Conservation (phyloP, 2,888 invertebrate species). For the Lottia gigantea region DNA sequence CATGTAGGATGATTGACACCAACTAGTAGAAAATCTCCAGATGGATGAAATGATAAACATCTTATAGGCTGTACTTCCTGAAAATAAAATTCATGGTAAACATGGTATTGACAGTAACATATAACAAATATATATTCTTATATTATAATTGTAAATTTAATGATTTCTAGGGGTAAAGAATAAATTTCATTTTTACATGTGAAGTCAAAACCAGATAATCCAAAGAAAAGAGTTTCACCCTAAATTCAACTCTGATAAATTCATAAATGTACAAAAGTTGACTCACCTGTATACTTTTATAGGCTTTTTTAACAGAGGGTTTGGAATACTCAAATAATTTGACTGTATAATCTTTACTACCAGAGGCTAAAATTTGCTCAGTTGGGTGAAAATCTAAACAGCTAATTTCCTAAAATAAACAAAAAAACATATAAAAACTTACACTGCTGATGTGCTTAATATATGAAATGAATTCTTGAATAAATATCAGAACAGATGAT, state of each 20-base stretch:
- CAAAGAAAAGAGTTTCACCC: too few relatives aligned
- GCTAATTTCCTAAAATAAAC: slow-evolving; percentile 82
- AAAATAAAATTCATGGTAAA: slow-evolving; percentile 14
- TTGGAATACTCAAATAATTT: slow-evolving; percentile 98
- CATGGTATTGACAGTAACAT: too few relatives aligned
- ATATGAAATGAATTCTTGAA: too few relatives aligned
- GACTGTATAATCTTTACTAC: slow-evolving; percentile 92
- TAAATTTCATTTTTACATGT: neutral
- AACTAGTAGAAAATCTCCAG: slow-evolving; percentile 93
- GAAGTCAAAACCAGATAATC: neutral
- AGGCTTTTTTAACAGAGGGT: slow-evolving; percentile 97
- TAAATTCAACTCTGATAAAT: neutral
- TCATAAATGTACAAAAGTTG: too few relatives aligned
- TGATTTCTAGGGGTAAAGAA: too few relatives aligned
- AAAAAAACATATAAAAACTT: slow-evolving; percentile 7
- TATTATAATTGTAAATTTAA: too few relatives aligned
- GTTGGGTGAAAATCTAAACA: slow-evolving; percentile 94
- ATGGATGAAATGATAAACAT: slow-evolving; percentile 93
- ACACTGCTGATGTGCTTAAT: too few relatives aligned
- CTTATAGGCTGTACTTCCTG: slow-evolving; percentile 92
- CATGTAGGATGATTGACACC: slow-evolving; percentile 86
- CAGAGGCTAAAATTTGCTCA: slow-evolving; percentile 89
- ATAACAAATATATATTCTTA: too few relatives aligned
- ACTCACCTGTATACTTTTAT: slow-evolving; percentile 88
- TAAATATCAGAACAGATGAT: too few relatives aligned